These are phyloP conservation scores for Pararge aegeria DNA, from an alignment of 1,140 invertebrate genomes.

Conservation along the genomic window DNA sequence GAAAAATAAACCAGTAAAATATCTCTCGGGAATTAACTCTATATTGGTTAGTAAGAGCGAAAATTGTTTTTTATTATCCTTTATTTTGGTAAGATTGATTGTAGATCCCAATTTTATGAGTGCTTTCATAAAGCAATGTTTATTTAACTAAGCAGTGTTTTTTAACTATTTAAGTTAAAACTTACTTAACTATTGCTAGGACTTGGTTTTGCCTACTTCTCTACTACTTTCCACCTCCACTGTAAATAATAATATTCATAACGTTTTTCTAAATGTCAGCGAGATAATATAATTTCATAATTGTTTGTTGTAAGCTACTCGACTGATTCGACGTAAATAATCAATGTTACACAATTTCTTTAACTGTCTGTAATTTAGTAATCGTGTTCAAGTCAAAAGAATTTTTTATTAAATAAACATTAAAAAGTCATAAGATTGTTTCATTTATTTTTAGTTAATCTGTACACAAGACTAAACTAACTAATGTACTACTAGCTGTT, in stretches of 20 bases:
- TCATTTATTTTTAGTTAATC: constrained; percentile 16
- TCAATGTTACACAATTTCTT: constrained; percentile 73
- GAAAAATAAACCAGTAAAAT: too few relatives aligned
- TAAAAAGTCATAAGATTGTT: constrained; percentile 45
- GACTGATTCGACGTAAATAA: constrained; percentile 62
- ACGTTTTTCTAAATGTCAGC: constrained; percentile 42
- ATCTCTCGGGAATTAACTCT: too few relatives aligned
- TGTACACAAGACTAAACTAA: too few relatives aligned
- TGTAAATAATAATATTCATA: constrained; percentile 52
- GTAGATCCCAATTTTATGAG: too few relatives aligned
- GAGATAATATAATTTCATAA: constrained; percentile 56
- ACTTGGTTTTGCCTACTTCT: background rate
- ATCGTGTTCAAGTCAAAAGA: constrained; percentile 79
- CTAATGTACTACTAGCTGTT: too few relatives aligned
- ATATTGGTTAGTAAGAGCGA: too few relatives aligned
- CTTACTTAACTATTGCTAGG: too few relatives aligned
- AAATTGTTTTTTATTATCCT: too few relatives aligned
- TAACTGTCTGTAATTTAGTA: constrained; percentile 75
- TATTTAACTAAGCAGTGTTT: too few relatives aligned
- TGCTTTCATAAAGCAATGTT: too few relatives aligned
- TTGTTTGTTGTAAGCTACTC: constrained; percentile 54
- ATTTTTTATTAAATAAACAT: constrained; percentile 77
- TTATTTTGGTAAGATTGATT: too few relatives aligned
- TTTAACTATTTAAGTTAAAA: too few relatives aligned
- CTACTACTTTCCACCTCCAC: constrained; percentile 15